phyloP scores from a whole-genome alignment of 1,140 invertebrate genomes.

The Sinonovacula constricta region DNA sequence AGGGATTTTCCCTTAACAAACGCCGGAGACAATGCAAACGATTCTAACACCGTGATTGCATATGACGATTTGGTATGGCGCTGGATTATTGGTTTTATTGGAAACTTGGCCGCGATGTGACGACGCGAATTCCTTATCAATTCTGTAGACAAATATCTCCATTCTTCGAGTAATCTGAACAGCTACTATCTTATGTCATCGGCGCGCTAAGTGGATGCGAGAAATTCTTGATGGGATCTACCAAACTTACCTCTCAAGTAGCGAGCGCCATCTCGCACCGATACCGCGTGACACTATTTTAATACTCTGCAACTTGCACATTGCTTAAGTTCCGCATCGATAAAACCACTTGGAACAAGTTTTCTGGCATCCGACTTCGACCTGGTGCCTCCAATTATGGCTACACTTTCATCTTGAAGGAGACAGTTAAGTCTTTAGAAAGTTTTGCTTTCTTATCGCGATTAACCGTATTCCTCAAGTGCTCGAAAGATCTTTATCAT shows the following conservation, averaged over 20 bases:
- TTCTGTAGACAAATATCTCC: conserved; percentile 15
- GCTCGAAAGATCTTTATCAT: not conserved
- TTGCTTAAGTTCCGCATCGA: too few species aligned
- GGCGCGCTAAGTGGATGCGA: not conserved
- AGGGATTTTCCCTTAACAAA: too few species aligned
- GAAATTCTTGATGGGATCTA: too few species aligned
- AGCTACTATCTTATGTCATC: not conserved
- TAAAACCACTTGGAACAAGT: too few species aligned
- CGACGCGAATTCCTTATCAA: conserved; percentile 49
- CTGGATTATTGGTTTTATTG: conserved; percentile 39
- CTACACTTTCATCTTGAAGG: too few species aligned
- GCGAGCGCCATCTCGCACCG: too few species aligned
- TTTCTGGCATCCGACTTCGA: too few species aligned
- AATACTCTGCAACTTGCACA: too few species aligned
- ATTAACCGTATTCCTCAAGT: not conserved
- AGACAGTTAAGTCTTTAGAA: not conserved
- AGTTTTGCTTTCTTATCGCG: not conserved
- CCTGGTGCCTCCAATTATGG: too few species aligned
- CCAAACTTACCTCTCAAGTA: too few species aligned
- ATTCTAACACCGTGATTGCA: too few species aligned
- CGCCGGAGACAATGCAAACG: conserved; percentile 30
- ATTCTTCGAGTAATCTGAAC: conserved; percentile 9
- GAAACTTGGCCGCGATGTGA: conserved; percentile 18
- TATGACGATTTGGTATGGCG: conserved; percentile 23
- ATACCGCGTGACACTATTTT: too few species aligned